Conservation (phyloP, 2,797 vertebrate species). For the Atherinosoma microstoma region DNA sequence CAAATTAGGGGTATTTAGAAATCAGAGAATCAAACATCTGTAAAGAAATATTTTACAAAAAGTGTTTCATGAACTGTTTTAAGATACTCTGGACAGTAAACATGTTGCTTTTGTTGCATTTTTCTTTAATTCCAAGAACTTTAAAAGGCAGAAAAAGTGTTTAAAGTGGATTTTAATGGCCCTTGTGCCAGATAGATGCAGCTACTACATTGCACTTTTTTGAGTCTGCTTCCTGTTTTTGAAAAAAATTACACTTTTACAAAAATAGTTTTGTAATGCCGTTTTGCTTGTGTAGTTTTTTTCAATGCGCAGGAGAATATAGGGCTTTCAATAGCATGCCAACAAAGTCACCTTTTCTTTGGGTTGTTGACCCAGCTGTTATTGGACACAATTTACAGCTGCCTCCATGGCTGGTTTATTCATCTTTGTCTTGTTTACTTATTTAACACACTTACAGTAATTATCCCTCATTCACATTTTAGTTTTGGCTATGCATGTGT, state of each 20-base stretch:
- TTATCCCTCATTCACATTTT: constrained; percentile 33
- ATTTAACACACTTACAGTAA: constrained; percentile 32
- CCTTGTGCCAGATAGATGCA: not conserved
- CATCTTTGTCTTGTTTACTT: constrained; percentile 34
- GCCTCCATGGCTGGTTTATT: constrained; percentile 29
- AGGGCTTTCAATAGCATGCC: not conserved
- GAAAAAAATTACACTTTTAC: not conserved
- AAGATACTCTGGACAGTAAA: constrained; percentile 15
- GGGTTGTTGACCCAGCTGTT: not conserved
- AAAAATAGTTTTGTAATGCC: no score
- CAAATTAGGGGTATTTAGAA: constrained; percentile 49
- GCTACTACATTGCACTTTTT: not conserved
- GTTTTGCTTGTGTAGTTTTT: not conserved
- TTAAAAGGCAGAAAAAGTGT: not conserved
- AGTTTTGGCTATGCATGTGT: constrained; percentile 23
- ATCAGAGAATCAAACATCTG: constrained; percentile 41
- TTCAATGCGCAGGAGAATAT: not conserved
- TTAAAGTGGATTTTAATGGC: not conserved
- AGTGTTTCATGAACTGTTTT: constrained; percentile 25
- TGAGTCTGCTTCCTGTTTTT: not conserved
- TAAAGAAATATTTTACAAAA: constrained; percentile 21
- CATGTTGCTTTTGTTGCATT: not conserved
- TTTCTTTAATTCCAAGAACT: not conserved
- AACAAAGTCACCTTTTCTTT: constrained; percentile 1
- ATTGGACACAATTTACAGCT: constrained; percentile 13